Conservation (phyloP, 64 coral and sea anemone genomes). For the Platygyra sinensis region DNA sequence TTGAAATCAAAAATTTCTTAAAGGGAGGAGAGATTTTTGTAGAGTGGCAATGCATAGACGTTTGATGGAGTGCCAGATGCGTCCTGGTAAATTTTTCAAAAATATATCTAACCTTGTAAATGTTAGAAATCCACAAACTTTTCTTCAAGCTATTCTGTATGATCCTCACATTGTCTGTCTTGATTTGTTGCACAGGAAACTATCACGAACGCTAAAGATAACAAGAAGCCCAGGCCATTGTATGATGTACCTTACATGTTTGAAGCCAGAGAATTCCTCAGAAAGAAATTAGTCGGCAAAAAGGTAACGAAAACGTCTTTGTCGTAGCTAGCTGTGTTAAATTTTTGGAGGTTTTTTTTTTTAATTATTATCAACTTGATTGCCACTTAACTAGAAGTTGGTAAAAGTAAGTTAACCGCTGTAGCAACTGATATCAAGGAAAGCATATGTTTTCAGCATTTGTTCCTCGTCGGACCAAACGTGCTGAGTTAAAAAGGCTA, state of each 20-base stretch:
- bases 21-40: too few species aligned
- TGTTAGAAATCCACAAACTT: too few species aligned
- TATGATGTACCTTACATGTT: conserved; percentile 99
- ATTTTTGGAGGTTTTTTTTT: background rate
- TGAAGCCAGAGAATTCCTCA: conserved; percentile 97
- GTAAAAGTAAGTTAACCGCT: too few species aligned
- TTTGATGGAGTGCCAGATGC: too few species aligned
- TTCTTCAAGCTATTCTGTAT: too few species aligned
- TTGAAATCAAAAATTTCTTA: too few species aligned
- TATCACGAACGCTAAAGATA: conserved; percentile 57
- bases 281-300: conserved; percentile 97
- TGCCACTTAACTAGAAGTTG: too few species aligned
- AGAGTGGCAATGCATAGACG: too few species aligned
- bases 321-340: background rate
- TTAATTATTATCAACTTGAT: too few species aligned
- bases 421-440: too few species aligned
- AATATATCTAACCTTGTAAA: too few species aligned
- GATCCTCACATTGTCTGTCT: background rate
- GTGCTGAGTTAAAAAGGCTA: background rate
- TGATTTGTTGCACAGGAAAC: conserved; percentile 45
- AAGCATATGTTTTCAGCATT: background rate
- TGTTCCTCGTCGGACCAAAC: background rate
- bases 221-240: conserved; percentile 69
- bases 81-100: too few species aligned
- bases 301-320: conserved; percentile 55